These are phyloP conservation scores for Cantharis nigra DNA, from an alignment of 2,888 invertebrate genomes.

Conservation along the genomic window DNA sequence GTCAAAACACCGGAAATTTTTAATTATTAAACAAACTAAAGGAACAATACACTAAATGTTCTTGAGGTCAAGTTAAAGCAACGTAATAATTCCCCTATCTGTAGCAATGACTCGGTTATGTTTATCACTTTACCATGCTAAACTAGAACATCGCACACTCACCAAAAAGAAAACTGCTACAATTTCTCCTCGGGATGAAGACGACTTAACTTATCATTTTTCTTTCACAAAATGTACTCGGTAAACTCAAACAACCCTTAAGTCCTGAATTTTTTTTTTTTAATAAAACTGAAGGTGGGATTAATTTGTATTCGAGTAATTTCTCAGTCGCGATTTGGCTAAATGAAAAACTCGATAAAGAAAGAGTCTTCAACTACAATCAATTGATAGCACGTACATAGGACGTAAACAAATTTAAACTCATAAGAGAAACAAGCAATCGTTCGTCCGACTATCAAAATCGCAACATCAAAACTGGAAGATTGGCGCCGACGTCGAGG, in stretches of 20 bases:
- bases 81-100: slow-evolving; percentile 26
- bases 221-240: background rate
- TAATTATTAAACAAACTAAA: slow-evolving; percentile 26
- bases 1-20: slow-evolving; percentile 28
- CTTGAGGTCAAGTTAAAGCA: slow-evolving; percentile 28
- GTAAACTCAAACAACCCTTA: background rate
- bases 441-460: slow-evolving; percentile 25
- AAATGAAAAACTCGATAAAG: background rate
- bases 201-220: background rate
- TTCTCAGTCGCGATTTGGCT: background rate
- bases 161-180: slow-evolving; percentile 18
- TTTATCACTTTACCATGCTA: slow-evolving; percentile 11
- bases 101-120: slow-evolving; percentile 19
- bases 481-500: slow-evolving; percentile 44
- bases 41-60: slow-evolving; percentile 29
- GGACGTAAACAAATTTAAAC: slow-evolving; percentile 22
- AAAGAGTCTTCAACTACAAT: background rate
- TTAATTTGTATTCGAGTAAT: background rate
- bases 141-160: slow-evolving; percentile 19
- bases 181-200: slow-evolving; percentile 10
- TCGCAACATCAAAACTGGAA: slow-evolving; percentile 42
- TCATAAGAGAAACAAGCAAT: slow-evolving; percentile 14
- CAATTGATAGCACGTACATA: background rate
- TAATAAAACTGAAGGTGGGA: background rate
- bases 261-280: background rate